These are phyloP conservation scores for Callopanchax toddi DNA, from an alignment of 2,113 vertebrate species.

Conservation along the genomic window DNA sequence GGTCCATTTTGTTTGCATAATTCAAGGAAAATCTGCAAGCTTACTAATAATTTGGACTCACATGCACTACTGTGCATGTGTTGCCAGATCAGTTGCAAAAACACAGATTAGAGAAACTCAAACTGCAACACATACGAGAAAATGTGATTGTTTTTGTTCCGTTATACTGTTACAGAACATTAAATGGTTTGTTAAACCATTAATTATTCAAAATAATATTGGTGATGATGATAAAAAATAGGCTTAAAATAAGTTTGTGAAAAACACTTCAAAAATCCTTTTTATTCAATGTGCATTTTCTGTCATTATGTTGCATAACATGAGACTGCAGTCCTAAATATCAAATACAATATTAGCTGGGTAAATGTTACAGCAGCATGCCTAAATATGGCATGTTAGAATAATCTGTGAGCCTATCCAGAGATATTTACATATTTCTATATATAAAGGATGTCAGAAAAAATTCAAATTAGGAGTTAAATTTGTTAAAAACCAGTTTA, in stretches of 20 bases:
- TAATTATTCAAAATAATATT: no score
- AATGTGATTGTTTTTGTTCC: neutral
- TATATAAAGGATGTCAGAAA: constrained; percentile 64
- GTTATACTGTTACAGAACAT: no score
- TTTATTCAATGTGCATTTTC: neutral
- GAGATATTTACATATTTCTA: constrained; percentile 63
- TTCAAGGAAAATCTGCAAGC: neutral
- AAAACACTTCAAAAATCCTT: neutral
- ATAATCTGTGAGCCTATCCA: constrained; percentile 50
- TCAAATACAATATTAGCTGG: constrained; percentile 2
- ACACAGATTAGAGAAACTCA: neutral
- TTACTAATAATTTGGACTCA: neutral
- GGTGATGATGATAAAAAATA: no score
- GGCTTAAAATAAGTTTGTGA: no score
- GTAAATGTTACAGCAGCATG: constrained; percentile 1
- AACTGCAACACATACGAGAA: neutral
- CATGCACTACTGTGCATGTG: neutral
- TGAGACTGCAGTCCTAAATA: neutral
- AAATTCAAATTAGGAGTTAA: constrained; percentile 64
- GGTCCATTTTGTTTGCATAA: neutral
- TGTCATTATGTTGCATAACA: neutral
- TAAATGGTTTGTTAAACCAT: no score
- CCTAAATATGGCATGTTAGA: no score
- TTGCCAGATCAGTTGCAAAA: neutral
- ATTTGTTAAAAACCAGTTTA: constrained; percentile 68